These are phyloP conservation scores for Pygoscelis adeliae DNA, from an alignment of 2,113 vertebrate genomes.

Conservation along the genomic window DNA sequence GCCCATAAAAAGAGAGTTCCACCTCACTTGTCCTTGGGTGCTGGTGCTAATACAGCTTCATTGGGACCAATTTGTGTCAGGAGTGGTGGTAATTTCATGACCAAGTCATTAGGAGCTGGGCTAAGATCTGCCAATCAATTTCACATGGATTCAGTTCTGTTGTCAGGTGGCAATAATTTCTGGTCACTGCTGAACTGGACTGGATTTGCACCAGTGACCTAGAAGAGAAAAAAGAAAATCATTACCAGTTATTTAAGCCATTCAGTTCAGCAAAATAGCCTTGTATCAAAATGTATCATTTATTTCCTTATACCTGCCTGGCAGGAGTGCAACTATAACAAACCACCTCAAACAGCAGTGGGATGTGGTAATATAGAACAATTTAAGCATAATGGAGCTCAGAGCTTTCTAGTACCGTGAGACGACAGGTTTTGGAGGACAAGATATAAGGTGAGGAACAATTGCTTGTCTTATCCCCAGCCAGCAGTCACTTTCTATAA, in stretches of 20 bases:
- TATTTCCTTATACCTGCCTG: constrained; percentile 26
- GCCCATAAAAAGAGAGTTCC: background rate
- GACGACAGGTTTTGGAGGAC: constrained; percentile 16
- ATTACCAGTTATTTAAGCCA: constrained; percentile 3
- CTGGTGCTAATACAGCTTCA: background rate
- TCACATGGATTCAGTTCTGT: background rate
- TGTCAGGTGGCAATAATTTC: constrained; percentile 3
- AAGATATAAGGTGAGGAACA: constrained; percentile 29
- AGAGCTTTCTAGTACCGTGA: background rate
- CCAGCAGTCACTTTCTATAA: constrained; percentile 25
- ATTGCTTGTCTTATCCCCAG: constrained; percentile 16
- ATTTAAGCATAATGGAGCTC: constrained; percentile 50
- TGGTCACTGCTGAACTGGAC: background rate
- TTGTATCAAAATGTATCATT: constrained; percentile 44
- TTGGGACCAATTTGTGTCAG: background rate
- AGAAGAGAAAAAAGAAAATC: constrained; percentile 10
- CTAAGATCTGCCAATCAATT: background rate
- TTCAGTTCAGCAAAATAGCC: constrained; percentile 6
- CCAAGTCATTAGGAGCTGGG: background rate
- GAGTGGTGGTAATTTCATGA: background rate
- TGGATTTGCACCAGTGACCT: constrained; percentile 14
- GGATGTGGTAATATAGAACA: constrained; percentile 13
- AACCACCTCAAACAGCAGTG: constrained; percentile 22
- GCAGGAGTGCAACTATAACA: constrained; percentile 39
- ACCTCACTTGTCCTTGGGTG: rapidly evolving